Evolutionary conservation across 2,888 invertebrate genomes (phyloP).

Genomic region (Drosophila algonquin): DNA sequence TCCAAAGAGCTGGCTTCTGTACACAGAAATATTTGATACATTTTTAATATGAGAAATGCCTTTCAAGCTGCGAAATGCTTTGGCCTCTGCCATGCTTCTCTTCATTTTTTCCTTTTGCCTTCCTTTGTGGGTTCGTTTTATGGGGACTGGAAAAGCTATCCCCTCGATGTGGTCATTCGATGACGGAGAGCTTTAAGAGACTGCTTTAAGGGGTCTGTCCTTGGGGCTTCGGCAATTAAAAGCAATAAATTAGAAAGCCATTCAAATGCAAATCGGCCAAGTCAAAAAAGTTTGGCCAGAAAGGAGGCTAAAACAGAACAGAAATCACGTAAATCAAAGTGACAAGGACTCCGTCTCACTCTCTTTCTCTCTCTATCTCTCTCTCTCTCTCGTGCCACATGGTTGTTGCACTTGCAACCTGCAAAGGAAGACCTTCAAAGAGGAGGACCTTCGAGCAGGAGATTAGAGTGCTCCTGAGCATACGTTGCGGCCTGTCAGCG

Average conservation of each 20-base stretch:
- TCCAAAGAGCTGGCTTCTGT: slow-evolving; percentile 37
- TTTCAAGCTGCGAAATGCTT: slow-evolving; percentile 59
- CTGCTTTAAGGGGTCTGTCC: slow-evolving; percentile 39
- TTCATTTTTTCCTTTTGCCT: background rate
- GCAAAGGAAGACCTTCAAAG: slow-evolving; percentile 33
- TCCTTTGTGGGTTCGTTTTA: slow-evolving; percentile 59
- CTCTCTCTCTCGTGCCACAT: background rate
- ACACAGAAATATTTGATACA: slow-evolving; percentile 73
- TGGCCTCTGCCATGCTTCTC: slow-evolving; percentile 8
- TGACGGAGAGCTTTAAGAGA: slow-evolving; percentile 47
- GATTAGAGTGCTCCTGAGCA: slow-evolving; percentile 49
- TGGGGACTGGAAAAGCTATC: slow-evolving; percentile 16
- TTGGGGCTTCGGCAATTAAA: slow-evolving; percentile 54
- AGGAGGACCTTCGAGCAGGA: slow-evolving; percentile 36
- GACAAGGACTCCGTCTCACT: slow-evolving; percentile 47
- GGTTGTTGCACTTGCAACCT: slow-evolving; percentile 25
- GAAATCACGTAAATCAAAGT: slow-evolving; percentile 76
- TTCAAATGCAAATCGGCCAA: slow-evolving; percentile 64
- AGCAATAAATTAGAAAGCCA: slow-evolving; percentile 67
- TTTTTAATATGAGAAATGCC: slow-evolving; percentile 72
- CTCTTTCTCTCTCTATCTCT: too few species aligned
- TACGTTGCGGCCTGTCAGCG: slow-evolving; percentile 64
- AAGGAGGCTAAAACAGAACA: slow-evolving; percentile 13
- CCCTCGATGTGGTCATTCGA: slow-evolving; percentile 34
- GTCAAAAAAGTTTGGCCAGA: slow-evolving; percentile 48